Percentiles rank a stretch among this genome's conserved stretches.
Conservation (phyloP, 2,797 vertebrate genomes). For the Aplochiton taeniatus region DNA sequence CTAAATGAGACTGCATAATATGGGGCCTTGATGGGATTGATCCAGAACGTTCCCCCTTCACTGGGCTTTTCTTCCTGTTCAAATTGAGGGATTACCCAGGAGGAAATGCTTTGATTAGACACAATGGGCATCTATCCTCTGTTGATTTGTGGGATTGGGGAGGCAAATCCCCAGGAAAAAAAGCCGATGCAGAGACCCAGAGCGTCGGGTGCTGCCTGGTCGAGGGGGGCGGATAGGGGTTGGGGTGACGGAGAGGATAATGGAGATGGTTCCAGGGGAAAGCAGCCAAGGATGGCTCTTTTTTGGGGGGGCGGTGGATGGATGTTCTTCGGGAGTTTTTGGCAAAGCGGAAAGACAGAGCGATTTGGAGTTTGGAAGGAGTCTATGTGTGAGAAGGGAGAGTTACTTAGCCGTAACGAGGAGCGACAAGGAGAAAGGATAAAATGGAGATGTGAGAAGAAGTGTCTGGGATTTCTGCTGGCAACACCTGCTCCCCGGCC, state of each 20-base stretch:
- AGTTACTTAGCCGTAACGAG: neutral
- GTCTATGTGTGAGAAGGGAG: neutral
- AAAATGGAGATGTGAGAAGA: conserved; percentile 21
- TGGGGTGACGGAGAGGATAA: neutral
- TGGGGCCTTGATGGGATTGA: conserved; percentile 71
- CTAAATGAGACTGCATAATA: conserved; percentile 76
- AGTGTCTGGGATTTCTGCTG: conserved; percentile 5
- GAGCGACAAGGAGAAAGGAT: conserved; percentile 1
- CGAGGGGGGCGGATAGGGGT: neutral
- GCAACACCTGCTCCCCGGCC: conserved; percentile 15
- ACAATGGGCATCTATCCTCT: conserved; percentile 82
- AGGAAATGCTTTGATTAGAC: conserved; percentile 82
- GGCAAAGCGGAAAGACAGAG: neutral
- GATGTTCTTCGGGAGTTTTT: neutral
- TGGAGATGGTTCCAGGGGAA: neutral
- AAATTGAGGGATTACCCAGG: conserved; percentile 79
- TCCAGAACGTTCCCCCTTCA: conserved; percentile 71
- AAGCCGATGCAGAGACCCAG: conserved; percentile 66
- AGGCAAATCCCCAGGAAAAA: conserved; percentile 78
- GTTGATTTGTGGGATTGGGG: conserved; percentile 81
- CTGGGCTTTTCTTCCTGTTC: conserved; percentile 77
- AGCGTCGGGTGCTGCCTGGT: conserved; percentile 53
- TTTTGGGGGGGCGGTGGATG: neutral
- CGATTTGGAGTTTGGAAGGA: neutral
- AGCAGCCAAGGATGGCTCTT: neutral